Conservation (phyloP, 2,113 vertebrate genomes). For the Phocoena sinus region DNA sequence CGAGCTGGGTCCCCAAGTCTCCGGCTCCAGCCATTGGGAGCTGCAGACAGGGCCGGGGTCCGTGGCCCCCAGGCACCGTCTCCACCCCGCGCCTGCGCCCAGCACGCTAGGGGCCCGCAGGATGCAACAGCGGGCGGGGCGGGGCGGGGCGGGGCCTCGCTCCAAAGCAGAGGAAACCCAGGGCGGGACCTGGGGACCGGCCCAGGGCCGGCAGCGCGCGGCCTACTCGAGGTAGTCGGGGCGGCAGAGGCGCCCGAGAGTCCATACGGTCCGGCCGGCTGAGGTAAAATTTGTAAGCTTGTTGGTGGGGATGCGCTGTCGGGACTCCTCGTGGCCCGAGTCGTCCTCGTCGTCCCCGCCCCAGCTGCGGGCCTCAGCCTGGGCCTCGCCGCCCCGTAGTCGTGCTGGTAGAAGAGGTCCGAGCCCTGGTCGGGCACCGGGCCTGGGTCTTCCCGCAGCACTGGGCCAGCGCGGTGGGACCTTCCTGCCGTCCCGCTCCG, state of each 20-base stretch:
- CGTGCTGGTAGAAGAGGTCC: conserved; percentile 88
- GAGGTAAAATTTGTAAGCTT: conserved; percentile 74
- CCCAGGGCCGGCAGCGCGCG: not conserved
- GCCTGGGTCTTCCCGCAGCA: conserved; percentile 89
- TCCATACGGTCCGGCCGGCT: conserved; percentile 54
- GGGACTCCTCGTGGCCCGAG: conserved; percentile 88
- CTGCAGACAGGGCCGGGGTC: not conserved
- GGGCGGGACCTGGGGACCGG: not conserved
- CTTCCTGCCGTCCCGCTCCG: not conserved
- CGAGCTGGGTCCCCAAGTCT: not conserved
- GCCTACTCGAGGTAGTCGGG: conserved; percentile 69
- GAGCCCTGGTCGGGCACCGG: conserved; percentile 87
- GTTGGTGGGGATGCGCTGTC: conserved; percentile 70
- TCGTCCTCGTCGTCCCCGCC: conserved; percentile 1
- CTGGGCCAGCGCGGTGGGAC: conserved; percentile 83
- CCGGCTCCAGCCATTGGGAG: not conserved
- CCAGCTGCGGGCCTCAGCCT: conserved; percentile 71
- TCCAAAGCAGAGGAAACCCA: too few species aligned
- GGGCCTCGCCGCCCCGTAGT: conserved; percentile 89
- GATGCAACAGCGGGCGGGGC: accelerated
- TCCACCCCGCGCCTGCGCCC: not conserved
- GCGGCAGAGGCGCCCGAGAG: conserved; percentile 33
- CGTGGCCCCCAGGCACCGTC: not conserved
- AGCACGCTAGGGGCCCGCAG: not conserved
- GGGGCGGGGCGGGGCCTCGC: accelerated